Base-by-base conservation (phyloP, 2,888 invertebrate genomes). In the Prosopocoilus inquinatus region DNA sequence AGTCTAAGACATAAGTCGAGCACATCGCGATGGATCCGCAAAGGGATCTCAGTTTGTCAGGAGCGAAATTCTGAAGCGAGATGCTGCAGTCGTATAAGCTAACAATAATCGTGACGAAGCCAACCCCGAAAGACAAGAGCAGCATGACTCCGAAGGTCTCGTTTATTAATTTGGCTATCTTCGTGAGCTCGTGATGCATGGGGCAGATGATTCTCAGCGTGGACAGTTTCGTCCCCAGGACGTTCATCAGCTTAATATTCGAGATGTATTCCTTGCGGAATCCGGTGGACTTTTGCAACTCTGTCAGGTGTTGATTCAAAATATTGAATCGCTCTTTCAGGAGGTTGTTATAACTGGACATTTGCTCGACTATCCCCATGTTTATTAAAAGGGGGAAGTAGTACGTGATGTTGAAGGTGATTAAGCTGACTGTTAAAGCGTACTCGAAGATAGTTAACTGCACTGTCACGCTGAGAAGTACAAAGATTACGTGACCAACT, bases 121-220 rank as follows among this genome's bases (percentile, higher is more conserved):
- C 60, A 12, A 64, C 61, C 8, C 65, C 64, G 55, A 67, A 68
- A n/a, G 62, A 57, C 12, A 62, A 53, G 13, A 70, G 44, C 41
- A 69, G 52, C 11, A 55, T 60, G 2, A 67, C 48, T 2, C 71
- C 69, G 47, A 68, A 70, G n/a, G 57, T 61, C 32, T 65, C 60
- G 50, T 65, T 68, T 9, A 68, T 56, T 36, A 60, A 43, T 33
- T 62, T 59, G 7, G 65, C 64, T 4, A 66, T 56, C 55, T 68
- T 66, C 16, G 61, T 63, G 12, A 71, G 46, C 36, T 68, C 60
- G 50, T 68, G 68, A 56, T 71, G 69, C 45, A 69, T 53, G 2
- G 62, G 57, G 50, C 68, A 64, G 12, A 67, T 62, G 8, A 55
- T 58, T 11, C 62, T 39, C 32, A 63, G 47, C 46, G 60, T 48